These are phyloP conservation scores for Glaucopsyche alexis DNA, from an alignment of 2,888 invertebrate genomes.

Conservation along the genomic window DNA sequence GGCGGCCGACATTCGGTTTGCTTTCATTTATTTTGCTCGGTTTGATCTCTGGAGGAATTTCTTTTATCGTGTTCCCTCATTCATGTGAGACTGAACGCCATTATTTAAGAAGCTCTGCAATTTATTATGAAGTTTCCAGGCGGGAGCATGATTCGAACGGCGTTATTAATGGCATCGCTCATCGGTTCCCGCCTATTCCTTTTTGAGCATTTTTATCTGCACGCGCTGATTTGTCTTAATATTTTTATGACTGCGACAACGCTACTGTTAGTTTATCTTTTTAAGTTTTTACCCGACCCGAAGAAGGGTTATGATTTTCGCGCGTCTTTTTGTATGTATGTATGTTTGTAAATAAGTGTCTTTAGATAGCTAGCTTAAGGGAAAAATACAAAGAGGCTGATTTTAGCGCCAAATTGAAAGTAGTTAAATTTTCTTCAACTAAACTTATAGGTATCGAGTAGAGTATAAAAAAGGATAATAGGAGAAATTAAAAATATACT, in stretches of 20 bases:
- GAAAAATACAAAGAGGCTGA: no score
- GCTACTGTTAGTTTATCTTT: constrained; percentile 12
- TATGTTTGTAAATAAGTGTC: no score
- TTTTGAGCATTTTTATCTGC: constrained; percentile 40
- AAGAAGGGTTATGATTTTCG: no score
- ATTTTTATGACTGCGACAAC: constrained; percentile 29
- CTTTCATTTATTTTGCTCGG: constrained; percentile 57
- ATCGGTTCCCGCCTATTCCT: constrained; percentile 31
- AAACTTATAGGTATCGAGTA: no score
- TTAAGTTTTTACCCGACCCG: not conserved
- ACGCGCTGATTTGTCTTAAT: constrained; percentile 36
- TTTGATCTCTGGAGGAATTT: constrained; percentile 60
- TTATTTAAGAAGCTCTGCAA: constrained; percentile 43
- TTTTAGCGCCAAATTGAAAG: no score
- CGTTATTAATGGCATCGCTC: constrained; percentile 40
- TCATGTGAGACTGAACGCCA: constrained; percentile 51
- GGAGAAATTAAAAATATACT: no score
- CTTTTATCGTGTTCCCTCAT: constrained; percentile 60
- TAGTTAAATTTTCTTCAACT: no score
- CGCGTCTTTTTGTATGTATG: no score
- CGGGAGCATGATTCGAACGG: constrained; percentile 41
- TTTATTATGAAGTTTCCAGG: constrained; percentile 44
- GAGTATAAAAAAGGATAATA: no score
- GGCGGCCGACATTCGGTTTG: constrained; percentile 37
- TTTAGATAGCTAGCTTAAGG: no score